A percentile compares a stretch with the other conserved stretches of the same genome.
Conservation (phyloP, 2,797 vertebrate genomes). For the Molossus alvarezi region DNA sequence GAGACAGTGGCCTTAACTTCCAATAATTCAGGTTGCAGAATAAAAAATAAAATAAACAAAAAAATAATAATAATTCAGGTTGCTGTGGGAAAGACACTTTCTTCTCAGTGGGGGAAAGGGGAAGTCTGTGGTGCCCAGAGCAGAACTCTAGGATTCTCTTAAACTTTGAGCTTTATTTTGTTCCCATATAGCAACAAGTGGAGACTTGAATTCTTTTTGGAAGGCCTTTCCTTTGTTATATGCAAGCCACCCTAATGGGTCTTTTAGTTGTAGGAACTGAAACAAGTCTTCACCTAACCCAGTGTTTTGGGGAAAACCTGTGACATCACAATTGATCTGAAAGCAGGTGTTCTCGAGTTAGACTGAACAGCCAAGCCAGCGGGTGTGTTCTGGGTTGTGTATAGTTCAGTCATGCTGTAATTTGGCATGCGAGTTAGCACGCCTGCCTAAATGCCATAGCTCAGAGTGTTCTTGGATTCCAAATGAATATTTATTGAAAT, state of each 20-base stretch:
- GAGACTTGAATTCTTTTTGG: conserved; percentile 9
- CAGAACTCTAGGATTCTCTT: neutral
- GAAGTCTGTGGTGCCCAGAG: neutral
- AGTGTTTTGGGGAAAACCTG: neutral
- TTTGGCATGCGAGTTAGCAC: conserved; percentile 21
- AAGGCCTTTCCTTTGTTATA: conserved; percentile 29
- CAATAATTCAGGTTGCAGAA: neutral
- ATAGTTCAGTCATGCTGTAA: neutral
- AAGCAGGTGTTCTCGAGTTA: neutral
- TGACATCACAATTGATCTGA: neutral
- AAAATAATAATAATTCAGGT: neutral
- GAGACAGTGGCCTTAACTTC: neutral
- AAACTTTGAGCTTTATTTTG: neutral
- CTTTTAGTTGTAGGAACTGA: neutral
- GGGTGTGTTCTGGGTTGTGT: neutral
- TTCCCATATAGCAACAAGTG: neutral
- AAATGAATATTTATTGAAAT: conserved; percentile 72
- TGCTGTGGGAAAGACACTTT: neutral
- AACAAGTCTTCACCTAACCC: neutral
- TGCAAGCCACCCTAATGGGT: neutral
- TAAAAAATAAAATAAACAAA: too few species aligned
- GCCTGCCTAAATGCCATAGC: neutral
- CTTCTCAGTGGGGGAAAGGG: neutral
- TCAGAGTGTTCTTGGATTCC: conserved; percentile 36
- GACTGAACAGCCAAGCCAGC: neutral